Conservation (phyloP, 1,140 invertebrate genomes). For the Cecropterus lyciades region DNA sequence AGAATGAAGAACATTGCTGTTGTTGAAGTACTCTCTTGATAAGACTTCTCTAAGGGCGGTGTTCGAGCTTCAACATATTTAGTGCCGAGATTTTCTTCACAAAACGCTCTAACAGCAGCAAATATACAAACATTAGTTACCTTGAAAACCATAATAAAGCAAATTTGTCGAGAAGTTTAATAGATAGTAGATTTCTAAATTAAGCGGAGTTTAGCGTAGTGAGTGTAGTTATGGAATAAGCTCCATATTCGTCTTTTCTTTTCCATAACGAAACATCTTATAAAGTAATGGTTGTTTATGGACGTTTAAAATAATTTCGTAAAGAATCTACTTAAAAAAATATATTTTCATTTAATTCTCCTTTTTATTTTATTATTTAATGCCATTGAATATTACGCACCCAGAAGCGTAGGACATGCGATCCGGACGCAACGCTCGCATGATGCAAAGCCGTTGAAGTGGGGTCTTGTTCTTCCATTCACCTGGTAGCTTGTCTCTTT, state of each 20-base stretch:
- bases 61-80: constrained; percentile 92
- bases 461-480: constrained; percentile 98
- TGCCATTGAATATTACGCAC: constrained; percentile 43
- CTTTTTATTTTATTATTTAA: neutral
- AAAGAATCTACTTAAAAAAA: too few relatives aligned
- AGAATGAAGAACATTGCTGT: constrained; percentile 98
- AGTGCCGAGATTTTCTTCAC: constrained; percentile 93
- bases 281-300: too few relatives aligned
- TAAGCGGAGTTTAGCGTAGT: too few relatives aligned
- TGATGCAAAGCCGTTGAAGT: constrained; percentile 95
- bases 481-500: constrained; percentile 96
- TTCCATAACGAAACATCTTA: too few relatives aligned
- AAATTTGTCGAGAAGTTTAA: too few relatives aligned
- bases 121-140: too few relatives aligned
- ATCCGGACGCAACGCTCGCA: constrained; percentile 95
- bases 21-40: constrained; percentile 92
- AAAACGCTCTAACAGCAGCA: constrained; percentile 81
- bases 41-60: constrained; percentile 93
- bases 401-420: constrained; percentile 92
- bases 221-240: too few relatives aligned
- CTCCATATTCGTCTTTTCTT: too few relatives aligned
- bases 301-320: too few relatives aligned
- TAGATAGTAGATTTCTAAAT: too few relatives aligned
- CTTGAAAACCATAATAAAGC: too few relatives aligned
- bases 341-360: too few relatives aligned